Percentiles rank a stretch among this genome's conserved stretches.
These are phyloP conservation scores for Cephalophus harveyi DNA, from an alignment of 2,113 vertebrate genomes.

Conservation along the genomic window DNA sequence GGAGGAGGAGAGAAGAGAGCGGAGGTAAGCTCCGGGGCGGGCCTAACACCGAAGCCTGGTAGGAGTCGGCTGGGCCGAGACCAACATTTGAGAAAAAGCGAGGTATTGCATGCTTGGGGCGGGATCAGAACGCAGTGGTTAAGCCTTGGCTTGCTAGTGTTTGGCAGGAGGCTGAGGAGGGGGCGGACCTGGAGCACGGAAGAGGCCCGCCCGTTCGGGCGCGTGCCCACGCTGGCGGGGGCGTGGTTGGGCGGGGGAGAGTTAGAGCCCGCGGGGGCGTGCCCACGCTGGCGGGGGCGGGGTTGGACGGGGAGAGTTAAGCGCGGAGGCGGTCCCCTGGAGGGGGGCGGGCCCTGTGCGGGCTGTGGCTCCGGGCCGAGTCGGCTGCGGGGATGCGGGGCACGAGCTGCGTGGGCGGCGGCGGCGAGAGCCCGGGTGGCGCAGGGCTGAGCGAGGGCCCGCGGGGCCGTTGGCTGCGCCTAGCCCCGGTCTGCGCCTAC, in stretches of 20 bases:
- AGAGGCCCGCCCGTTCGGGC: no score
- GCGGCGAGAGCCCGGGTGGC: constrained; percentile 84
- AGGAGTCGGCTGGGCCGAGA: no score
- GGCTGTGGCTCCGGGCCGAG: not conserved
- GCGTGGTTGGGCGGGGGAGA: not conserved
- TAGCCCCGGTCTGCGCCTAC: constrained; percentile 87
- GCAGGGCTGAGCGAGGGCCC: constrained; percentile 78
- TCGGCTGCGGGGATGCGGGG: constrained; percentile 68
- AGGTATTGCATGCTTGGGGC: not conserved
- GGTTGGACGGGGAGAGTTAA: fast-evolving
- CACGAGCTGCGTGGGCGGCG: constrained; percentile 78
- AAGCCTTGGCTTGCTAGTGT: not conserved
- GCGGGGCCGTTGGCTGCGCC: constrained; percentile 87
- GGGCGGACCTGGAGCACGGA: no score
- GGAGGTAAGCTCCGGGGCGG: not conserved
- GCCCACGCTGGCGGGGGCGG: not conserved
- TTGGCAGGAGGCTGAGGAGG: not conserved
- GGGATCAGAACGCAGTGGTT: not conserved
- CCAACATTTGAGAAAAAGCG: no score
- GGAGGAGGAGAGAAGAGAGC: no score
- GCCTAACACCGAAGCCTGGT: no score
- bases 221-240: not conserved
- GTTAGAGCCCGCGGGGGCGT: fast-evolving
- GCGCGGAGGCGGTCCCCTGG: not conserved
- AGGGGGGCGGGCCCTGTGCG: not conserved